Conservation (phyloP, 2,113 vertebrate species). For the Cinclus mexicanus region DNA sequence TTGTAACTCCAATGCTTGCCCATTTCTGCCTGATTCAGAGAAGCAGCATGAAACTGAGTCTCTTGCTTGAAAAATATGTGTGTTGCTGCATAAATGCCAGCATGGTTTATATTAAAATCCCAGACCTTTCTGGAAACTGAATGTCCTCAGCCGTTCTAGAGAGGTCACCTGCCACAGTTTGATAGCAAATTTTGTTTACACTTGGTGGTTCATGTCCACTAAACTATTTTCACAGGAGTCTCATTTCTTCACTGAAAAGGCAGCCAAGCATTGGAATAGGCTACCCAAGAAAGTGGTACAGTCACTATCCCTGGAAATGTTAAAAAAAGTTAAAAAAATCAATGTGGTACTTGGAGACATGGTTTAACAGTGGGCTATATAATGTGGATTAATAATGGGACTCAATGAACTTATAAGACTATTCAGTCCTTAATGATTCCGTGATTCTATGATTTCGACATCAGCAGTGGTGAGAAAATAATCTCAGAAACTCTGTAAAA, state of each 20-base stretch:
- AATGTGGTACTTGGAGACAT: neutral
- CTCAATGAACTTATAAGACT: accelerated
- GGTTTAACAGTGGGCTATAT: neutral
- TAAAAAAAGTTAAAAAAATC: accelerated
- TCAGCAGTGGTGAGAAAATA: neutral
- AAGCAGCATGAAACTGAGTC: neutral
- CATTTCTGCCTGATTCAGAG: neutral
- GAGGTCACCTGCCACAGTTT: neutral
- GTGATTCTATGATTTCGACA: neutral
- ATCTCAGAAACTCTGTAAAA: neutral
- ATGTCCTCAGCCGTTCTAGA: neutral
- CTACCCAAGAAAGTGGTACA: neutral
- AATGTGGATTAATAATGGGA: neutral
- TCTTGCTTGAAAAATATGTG: neutral
- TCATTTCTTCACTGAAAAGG: neutral
- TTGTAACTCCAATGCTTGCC: neutral
- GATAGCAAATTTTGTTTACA: neutral
- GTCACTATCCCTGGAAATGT: neutral
- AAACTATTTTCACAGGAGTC: neutral
- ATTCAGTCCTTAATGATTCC: neutral
- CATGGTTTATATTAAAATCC: neutral
- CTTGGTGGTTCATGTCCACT: neutral
- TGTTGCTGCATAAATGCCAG: neutral
- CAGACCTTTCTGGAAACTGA: neutral
- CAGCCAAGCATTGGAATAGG: neutral